Evolutionary conservation across 1,140 invertebrate species (phyloP), one percentile per base, ranked within the genome.

Genomic region (Ctenoplectra terminalis): DNA sequence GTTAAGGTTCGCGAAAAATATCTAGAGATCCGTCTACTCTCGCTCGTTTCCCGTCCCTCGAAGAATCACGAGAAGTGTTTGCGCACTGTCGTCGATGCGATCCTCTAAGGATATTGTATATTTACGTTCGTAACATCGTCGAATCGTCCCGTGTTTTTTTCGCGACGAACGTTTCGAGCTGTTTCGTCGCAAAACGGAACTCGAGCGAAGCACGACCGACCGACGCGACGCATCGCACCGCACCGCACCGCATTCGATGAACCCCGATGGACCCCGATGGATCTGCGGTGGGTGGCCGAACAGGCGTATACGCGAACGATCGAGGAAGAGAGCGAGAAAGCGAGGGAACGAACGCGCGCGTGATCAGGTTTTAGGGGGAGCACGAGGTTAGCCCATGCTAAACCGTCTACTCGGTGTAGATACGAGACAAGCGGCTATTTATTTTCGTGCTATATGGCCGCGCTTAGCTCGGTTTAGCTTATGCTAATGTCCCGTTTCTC

Each of bases 401-500:
- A 90, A 90, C 88, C 88, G 85, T 88, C 86, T 40, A 40, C 40
- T 88, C 87, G 87, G 75, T 81, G 81, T 85, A 91, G 88, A 91
- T 90, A 90, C 88, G 83, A 83, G 85, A 88, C 84, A 88, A 89
- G 72, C 86, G 87, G 89, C 91, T 92, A 92, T 92, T 91, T 92
- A 91, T 92, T 92, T 91, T 83, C 90, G 90, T 92, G 91, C 90
- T 92, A 90, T 91, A 92, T 91, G 90, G 89, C 67, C 87, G 85
- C 89, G 90, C 90, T 91, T 90, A 90, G 88, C 85, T 83, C 81
- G 85, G 88, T 87, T 90, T 89, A 89, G 89, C 91, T 92, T 92
- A 90, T 92, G 90, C 90, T 91, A 91, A 91, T 92, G 90, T 86
- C 88, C 90, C 91, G 88, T 88, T 92, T 91, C 90, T 83, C 87